phyloP scores from a whole-genome alignment of 2,113 vertebrate genomes.

The Muntiacus muntjak region DNA sequence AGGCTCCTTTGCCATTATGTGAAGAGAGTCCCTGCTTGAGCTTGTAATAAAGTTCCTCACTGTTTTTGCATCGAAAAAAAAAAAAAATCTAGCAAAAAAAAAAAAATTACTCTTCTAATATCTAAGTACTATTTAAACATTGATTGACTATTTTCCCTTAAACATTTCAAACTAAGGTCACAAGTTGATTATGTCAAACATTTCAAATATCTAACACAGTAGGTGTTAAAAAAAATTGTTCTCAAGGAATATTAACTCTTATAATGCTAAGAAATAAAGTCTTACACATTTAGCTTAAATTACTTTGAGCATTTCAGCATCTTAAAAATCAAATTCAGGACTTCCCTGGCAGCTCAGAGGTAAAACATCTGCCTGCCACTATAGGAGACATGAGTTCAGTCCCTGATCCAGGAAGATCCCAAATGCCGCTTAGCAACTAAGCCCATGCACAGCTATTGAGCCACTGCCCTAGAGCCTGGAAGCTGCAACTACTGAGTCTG shows the following conservation, averaged over 20 bases:
- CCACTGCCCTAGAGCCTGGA: not conserved
- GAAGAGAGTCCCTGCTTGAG: no score
- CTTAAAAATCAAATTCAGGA: slow-evolving; percentile 8
- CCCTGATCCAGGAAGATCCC: not conserved
- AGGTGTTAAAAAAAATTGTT: not conserved
- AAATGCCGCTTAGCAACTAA: not conserved
- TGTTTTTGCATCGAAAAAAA: no score
- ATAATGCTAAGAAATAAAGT: not conserved
- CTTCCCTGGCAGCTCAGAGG: not conserved
- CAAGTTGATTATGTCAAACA: not conserved
- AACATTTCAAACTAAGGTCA: slow-evolving; percentile 28
- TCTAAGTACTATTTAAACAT: not conserved
- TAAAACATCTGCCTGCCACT: not conserved
- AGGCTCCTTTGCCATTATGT: not conserved
- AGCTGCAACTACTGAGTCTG: not conserved
- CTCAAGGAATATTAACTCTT: not conserved
- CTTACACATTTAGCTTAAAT: not conserved
- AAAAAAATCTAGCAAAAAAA: not conserved
- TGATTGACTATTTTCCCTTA: not conserved
- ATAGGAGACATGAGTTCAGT: not conserved
- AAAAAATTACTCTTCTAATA: not conserved
- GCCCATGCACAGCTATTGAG: not conserved
- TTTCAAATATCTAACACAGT: not conserved
- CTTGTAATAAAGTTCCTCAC: no score
- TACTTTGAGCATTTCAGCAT: not conserved